These are phyloP conservation scores for Ctenopoma kingsleyae DNA, from an alignment of 2,797 vertebrate genomes.

Conservation along the genomic window DNA sequence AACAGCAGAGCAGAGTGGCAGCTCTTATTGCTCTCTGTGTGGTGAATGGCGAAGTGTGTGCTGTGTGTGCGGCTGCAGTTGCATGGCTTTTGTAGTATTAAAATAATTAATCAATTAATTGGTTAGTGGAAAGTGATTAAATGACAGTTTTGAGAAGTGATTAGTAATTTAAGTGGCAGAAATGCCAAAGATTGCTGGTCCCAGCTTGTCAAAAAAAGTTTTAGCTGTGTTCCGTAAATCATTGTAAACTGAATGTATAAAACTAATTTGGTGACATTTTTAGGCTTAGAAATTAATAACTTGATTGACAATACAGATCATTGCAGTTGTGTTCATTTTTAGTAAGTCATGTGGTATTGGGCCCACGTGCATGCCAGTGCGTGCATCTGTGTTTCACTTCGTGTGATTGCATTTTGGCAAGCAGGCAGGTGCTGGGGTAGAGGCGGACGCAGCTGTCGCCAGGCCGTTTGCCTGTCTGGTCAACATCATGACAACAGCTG, in stretches of 20 bases:
- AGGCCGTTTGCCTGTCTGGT: constrained; percentile 64
- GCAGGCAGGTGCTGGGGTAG: constrained; percentile 69
- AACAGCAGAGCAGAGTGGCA: constrained; percentile 45
- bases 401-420: constrained; percentile 45
- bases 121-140: neutral
- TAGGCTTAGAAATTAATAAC: neutral
- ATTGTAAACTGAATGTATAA: neutral
- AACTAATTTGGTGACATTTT: neutral
- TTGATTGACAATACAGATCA: neutral
- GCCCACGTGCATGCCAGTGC: constrained; percentile 12
- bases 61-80: neutral
- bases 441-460: constrained; percentile 76
- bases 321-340: neutral
- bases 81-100: neutral
- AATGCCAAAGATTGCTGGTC: neutral
- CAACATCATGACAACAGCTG: constrained; percentile 81
- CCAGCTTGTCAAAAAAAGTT: neutral
- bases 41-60: neutral
- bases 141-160: neutral
- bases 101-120: neutral
- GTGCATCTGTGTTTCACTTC: constrained; percentile 24
- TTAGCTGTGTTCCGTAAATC: neutral
- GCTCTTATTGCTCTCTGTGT: constrained; percentile 36
- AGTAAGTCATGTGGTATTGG: neutral
- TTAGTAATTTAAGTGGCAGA: neutral